A percentile compares a stretch with the other conserved stretches of the same genome.
phyloP scores from a whole-genome alignment of 2,797 vertebrate species.

The Cyclura pinguis region DNA sequence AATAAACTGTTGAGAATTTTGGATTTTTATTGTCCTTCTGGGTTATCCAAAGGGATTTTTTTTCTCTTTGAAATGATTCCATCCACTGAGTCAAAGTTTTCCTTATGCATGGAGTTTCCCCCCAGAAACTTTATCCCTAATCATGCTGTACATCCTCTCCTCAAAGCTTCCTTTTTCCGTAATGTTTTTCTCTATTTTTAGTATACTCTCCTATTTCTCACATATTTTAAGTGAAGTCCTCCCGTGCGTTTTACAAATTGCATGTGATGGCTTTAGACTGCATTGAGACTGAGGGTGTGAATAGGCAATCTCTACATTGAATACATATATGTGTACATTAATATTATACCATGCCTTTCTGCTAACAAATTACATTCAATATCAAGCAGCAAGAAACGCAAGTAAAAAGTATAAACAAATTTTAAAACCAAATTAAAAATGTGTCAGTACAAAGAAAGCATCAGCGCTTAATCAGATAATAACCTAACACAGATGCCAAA shows the following conservation, averaged over 20 bases:
- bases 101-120: conserved; percentile 24
- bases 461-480: not conserved
- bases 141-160: not conserved
- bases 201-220: conserved; percentile 7
- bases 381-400: not conserved
- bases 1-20: conserved; percentile 19
- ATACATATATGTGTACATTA: not conserved
- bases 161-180: conserved; percentile 28
- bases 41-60: not conserved
- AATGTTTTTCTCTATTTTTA: conserved; percentile 23
- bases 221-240: not conserved
- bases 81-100: conserved; percentile 33
- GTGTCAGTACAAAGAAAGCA: not conserved
- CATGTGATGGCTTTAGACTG: not conserved
- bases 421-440: not conserved
- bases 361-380: not conserved
- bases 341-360: not conserved
- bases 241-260: conserved; percentile 2
- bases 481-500: no score
- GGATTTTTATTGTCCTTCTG: conserved; percentile 31
- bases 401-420: not conserved
- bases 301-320: not conserved
- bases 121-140: conserved; percentile 35
- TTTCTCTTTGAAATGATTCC: conserved; percentile 21
- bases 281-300: not conserved